Evolutionary conservation across 1,140 invertebrate species (phyloP).

Genomic region (Gerris buenoi): DNA sequence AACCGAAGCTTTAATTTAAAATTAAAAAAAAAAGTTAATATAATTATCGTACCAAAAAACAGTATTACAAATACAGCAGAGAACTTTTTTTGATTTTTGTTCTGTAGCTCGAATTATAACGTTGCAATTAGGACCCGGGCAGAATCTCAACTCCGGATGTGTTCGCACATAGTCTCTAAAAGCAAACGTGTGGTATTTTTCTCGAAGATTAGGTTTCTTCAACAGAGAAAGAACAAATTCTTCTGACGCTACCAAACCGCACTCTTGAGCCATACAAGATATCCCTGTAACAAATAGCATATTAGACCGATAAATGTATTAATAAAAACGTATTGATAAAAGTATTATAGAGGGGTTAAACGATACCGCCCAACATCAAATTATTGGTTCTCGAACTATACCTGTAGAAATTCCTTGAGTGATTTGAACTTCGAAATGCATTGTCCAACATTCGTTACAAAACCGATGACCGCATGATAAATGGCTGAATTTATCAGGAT

Average conservation of each 20-base stretch:
- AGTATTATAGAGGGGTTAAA: too few species aligned
- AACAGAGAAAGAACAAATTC: slow-evolving; percentile 84
- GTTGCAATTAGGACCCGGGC: slow-evolving; percentile 91
- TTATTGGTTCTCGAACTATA: too few species aligned
- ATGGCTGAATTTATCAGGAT: slow-evolving; percentile 49
- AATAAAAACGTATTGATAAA: too few species aligned
- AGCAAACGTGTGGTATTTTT: slow-evolving; percentile 87
- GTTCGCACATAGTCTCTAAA: slow-evolving; percentile 93
- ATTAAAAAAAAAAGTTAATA: too few species aligned
- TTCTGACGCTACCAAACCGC: slow-evolving; percentile 80
- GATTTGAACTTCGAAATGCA: slow-evolving; percentile 91
- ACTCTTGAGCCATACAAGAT: slow-evolving; percentile 90
- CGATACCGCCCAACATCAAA: too few species aligned
- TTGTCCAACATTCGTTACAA: slow-evolving; percentile 89
- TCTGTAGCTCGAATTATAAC: slow-evolving; percentile 64
- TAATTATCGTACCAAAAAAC: slow-evolving; percentile 74
- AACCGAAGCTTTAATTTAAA: too few species aligned
- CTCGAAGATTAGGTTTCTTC: slow-evolving; percentile 57
- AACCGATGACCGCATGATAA: slow-evolving; percentile 82
- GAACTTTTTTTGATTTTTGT: slow-evolving; percentile 59
- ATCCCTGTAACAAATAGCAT: slow-evolving; percentile 48
- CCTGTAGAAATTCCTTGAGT: slow-evolving; percentile 63
- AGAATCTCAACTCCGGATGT: slow-evolving; percentile 80
- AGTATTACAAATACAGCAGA: slow-evolving; percentile 61
- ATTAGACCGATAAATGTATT: slow-evolving; percentile 7